Evolutionary conservation across 1,140 invertebrate species (phyloP), one percentile per base, ranked within the genome.

Genomic region (Drosophila malerkotliana): DNA sequence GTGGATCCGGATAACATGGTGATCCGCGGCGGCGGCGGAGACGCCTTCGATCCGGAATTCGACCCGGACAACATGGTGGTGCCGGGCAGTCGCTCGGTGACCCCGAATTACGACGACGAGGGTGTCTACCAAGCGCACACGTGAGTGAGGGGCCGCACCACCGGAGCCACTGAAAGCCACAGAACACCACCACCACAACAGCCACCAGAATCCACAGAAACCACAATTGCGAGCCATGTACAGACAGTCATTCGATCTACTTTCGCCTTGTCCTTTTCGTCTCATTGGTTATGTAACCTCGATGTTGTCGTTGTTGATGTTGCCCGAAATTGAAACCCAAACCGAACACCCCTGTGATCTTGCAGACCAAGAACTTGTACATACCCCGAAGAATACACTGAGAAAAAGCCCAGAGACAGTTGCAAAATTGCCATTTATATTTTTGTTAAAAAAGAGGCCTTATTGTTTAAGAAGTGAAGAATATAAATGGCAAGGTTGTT

Each of bases 51-150:
- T 72, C 69, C 77, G 53, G 90, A 91, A 41, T 54, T 90, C 54
- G 90, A 91, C 78, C 87, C 90, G 51, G 90, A 91, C 73, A 91
- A 91, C 53, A 91, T 91, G 85, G 90, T 91, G 49, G 75, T 91
- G 63, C 82, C 82, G 48, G 90, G 90, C 74, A 91, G 90, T 79
- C 90, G 90, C 45, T 84, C 87, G 37, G 79, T 78, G 26, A 90
- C 89, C 47, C 89, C 89, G 37, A 90, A 83, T 67, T 87, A 90
- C 56, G 73, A 90, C 41, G 73, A 90, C 56, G 78, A 85, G 52
- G 82, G 83, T 47, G 83, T 85, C 81, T 91, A 88, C 58, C 90
- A 91, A 78, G 84, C 80, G 85, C 90, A 91, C 83, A 91, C 83
- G 90, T 91, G 90, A 91, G 90, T 91, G 78, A 87, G 44, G 18